These are phyloP conservation scores for Phortica magna DNA, from an alignment of 2,888 invertebrate genomes.

Conservation along the genomic window DNA sequence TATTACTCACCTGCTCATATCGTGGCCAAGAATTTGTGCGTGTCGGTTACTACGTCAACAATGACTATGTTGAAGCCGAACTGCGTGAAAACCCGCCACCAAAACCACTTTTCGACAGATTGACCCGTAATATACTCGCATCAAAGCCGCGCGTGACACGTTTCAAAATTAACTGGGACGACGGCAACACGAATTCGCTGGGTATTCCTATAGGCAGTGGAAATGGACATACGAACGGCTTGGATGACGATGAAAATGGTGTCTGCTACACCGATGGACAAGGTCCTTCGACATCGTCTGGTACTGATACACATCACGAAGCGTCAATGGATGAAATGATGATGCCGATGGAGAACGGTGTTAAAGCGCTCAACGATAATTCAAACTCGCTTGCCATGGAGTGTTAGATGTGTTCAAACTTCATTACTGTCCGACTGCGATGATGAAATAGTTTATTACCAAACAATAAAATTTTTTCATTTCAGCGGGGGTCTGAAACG, in stretches of 20 bases:
- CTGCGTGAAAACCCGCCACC: slow-evolving; percentile 95
- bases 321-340: slow-evolving; percentile 74
- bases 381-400: slow-evolving; percentile 78
- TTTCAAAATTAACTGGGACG: slow-evolving; percentile 99
- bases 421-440: neutral
- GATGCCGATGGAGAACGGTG: slow-evolving; percentile 74
- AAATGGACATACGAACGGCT: slow-evolving; percentile 50
- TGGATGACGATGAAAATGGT: slow-evolving; percentile 57
- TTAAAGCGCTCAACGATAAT: slow-evolving; percentile 75
- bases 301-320: slow-evolving; percentile 53
- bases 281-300: slow-evolving; percentile 61
- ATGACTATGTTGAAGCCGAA: slow-evolving; percentile 96
- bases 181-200: slow-evolving; percentile 77
- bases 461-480: neutral
- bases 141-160: slow-evolving; percentile 96
- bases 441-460: neutral
- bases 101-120: slow-evolving; percentile 95
- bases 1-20: slow-evolving; percentile 96
- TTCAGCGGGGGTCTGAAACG: neutral
- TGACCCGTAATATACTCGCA: slow-evolving; percentile 82
- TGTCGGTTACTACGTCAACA: slow-evolving; percentile 99
- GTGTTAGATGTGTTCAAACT: slow-evolving; percentile 65
- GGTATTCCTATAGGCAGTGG: slow-evolving; percentile 52
- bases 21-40: slow-evolving; percentile 96
- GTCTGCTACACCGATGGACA: slow-evolving; percentile 50